phyloP scores from a whole-genome alignment of 2,888 invertebrate species.

The Amiota minor region DNA sequence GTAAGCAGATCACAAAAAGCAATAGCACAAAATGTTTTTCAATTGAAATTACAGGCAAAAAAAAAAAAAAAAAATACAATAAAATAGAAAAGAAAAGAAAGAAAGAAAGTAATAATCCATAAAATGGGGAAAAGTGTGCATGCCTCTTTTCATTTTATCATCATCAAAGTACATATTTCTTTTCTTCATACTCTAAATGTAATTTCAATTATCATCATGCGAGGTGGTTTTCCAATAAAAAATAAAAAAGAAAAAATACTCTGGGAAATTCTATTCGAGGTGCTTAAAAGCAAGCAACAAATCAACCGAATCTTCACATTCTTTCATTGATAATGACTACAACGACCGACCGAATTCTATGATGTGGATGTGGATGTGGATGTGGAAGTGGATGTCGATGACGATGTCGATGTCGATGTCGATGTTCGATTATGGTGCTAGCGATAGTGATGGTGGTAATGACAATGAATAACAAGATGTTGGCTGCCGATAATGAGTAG shows the following conservation, averaged over 20 bases:
- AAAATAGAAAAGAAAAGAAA: not conserved
- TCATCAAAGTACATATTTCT: not conserved
- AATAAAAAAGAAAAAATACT: constrained; percentile 29
- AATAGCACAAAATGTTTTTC: not conserved
- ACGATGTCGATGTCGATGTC: not conserved
- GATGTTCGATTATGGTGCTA: not conserved
- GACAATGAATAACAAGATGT: constrained; percentile 36
- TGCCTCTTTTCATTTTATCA: not conserved
- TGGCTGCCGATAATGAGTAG: constrained; percentile 42
- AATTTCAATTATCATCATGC: constrained; percentile 57
- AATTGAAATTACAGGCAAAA: not conserved
- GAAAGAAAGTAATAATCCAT: not conserved
- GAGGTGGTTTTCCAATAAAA: not conserved
- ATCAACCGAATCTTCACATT: no score
- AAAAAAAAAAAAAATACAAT: constrained; percentile 1
- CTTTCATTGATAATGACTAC: no score
- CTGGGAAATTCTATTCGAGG: constrained; percentile 37
- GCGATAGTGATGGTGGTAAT: not conserved
- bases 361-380: not conserved
- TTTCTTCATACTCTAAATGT: constrained; percentile 34
- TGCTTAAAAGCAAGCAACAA: not conserved
- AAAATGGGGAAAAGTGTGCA: not conserved
- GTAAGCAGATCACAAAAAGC: not conserved
- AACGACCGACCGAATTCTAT: not conserved
- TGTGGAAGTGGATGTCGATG: not conserved